Conservation (phyloP, 2,888 invertebrate species). For the Megamerina dolium region DNA sequence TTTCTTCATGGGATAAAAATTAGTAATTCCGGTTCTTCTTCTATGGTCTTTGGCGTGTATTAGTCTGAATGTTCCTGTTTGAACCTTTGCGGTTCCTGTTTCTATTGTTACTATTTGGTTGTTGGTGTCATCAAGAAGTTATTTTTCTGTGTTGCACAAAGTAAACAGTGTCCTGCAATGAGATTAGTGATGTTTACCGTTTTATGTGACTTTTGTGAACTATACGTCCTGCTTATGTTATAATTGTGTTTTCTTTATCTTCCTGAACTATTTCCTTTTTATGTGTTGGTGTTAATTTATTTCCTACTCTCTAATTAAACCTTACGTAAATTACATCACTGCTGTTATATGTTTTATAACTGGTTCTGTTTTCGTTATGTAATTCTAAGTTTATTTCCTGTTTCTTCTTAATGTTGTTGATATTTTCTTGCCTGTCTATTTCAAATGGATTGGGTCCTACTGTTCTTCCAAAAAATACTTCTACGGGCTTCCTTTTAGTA, state of each 20-base stretch:
- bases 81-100: background rate
- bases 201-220: too few relatives aligned
- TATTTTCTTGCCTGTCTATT: conserved; percentile 1
- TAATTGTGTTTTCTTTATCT: background rate
- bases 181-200: background rate
- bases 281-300: conserved; percentile 1
- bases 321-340: background rate
- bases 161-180: background rate
- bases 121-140: background rate
- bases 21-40: too few relatives aligned
- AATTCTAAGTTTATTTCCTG: too few relatives aligned
- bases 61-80: background rate
- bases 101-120: background rate
- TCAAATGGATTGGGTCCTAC: background rate
- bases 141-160: conserved; percentile 1
- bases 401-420: background rate
- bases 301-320: background rate
- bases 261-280: conserved; percentile 3
- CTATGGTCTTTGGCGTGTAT: too few relatives aligned
- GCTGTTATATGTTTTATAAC: background rate
- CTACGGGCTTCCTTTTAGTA: conserved; percentile 7
- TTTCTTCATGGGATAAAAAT: too few relatives aligned
- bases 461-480: conserved; percentile 5
- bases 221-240: background rate
- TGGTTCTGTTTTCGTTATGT: conserved; percentile 2